Evolutionary conservation across 2,113 vertebrate genomes (phyloP), one percentile per base, ranked within the genome.

Genomic region (Rhadina sibilatrix): DNA sequence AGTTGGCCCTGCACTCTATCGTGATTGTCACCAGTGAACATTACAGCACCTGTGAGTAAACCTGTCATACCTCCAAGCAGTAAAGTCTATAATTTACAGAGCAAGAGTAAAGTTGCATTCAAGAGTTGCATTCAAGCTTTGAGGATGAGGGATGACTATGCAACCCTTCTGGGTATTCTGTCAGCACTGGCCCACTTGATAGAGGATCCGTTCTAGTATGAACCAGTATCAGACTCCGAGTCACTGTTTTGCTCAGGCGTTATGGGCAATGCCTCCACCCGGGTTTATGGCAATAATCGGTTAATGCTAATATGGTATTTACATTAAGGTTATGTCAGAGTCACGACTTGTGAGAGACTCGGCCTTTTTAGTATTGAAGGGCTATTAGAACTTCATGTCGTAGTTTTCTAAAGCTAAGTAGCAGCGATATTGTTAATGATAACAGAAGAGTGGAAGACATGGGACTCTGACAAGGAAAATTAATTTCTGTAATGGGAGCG

Each of bases 161-260:
- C 28, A 53, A 2, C 3, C 33, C 21, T 22, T 23, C 31, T 28
- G 37, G 16, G 18, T 24, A 8, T 4, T 0, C 25, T 31, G 46
- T 28, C 42, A 28, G 57, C 31, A 0, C 5, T 8, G 56, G 21
- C 11, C 8, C 16, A 4, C 30, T 46, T 6, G 46, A 7, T 2
- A 40, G 12, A 5, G 2, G 38, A 20, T 20, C 22, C 63, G 20
- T 4, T 5, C 22, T 9, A 12, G 83, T 16, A 8, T 0, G 3
- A 24, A 49, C 11, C n/a, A 12, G 4, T 20, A 5, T 3, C 35
- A 2, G 22, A 15, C 21, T 23, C 30, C 1, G 2, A 61, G 40
- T 9, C 25, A 5, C 1, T 1, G 30, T 2, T 44, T 8, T 13
- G 30, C 64, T 23, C 25, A 2, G 2, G 5, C 3, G 2, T 19